phyloP scores from a whole-genome alignment of 2,888 invertebrate genomes.

The Drosophila fulvimacula region DNA sequence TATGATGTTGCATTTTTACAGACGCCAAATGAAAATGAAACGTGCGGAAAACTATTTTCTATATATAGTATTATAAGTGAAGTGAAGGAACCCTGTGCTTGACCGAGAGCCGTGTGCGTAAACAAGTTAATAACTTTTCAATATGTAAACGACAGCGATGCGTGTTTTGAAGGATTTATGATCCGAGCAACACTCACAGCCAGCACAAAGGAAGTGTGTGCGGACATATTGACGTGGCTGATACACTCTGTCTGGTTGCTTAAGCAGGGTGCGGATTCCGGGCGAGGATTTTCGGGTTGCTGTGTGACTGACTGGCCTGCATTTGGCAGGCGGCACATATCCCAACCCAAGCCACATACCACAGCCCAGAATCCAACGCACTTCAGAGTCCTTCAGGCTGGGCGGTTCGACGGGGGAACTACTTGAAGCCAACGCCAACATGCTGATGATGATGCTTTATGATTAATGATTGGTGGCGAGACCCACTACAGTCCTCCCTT shows the following conservation, averaged over 20 bases:
- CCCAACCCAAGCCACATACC: constrained; percentile 10
- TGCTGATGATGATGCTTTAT: constrained; percentile 76
- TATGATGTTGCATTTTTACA: constrained; percentile 49
- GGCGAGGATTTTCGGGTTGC: constrained; percentile 18
- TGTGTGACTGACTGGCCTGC: constrained; percentile 41
- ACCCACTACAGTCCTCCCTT: constrained; percentile 21
- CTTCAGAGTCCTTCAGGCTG: constrained; percentile 38
- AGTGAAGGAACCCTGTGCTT: neutral
- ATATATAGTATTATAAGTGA: constrained; percentile 4
- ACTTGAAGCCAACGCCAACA: constrained; percentile 48
- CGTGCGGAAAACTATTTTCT: constrained; percentile 16
- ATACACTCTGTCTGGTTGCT: constrained; percentile 45
- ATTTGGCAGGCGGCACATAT: constrained; percentile 41
- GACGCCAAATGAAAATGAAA: constrained; percentile 39
- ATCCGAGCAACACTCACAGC: constrained; percentile 37
- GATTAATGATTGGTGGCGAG: constrained; percentile 74
- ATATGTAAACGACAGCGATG: constrained; percentile 47
- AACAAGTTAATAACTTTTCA: constrained; percentile 52
- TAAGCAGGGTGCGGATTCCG: constrained; percentile 31
- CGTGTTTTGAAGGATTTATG: constrained; percentile 67
- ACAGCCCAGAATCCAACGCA: constrained; percentile 16
- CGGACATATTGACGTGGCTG: constrained; percentile 67
- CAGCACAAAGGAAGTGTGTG: constrained; percentile 49
- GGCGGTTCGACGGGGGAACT: constrained; percentile 4
- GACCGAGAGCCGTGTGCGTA: neutral